Conservation (phyloP, 2,113 vertebrate species). For the Chionodraco myersi region DNA sequence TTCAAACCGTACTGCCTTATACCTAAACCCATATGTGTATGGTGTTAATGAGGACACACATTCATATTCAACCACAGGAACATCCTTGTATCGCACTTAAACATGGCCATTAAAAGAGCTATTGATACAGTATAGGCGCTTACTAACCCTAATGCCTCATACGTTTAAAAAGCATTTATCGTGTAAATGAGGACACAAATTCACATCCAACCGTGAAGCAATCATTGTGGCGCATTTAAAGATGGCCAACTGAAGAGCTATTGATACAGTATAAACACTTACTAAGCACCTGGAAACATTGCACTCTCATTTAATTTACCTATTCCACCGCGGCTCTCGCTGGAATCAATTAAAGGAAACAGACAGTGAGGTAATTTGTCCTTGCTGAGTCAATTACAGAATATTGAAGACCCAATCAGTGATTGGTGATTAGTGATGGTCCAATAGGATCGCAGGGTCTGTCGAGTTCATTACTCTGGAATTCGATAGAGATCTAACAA, state of each 20-base stretch:
- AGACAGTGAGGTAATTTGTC: slow-evolving; percentile 59
- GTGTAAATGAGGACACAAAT: slow-evolving; percentile 65
- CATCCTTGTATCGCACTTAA: no score
- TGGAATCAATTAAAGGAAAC: slow-evolving; percentile 71
- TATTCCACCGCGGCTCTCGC: slow-evolving; percentile 30
- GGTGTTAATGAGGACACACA: no score
- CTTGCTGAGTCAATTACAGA: slow-evolving; percentile 69
- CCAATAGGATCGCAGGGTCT: slow-evolving; percentile 62
- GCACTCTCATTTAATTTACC: slow-evolving; percentile 58
- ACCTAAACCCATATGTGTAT: no score
- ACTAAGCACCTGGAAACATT: slow-evolving; percentile 55
- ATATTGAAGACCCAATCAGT: slow-evolving; percentile 59
- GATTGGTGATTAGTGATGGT: slow-evolving; percentile 70
- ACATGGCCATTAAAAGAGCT: no score
- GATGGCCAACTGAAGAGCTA: slow-evolving; percentile 25
- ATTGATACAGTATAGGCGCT: no score
- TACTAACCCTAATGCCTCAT: no score
- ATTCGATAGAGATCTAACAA: slow-evolving; percentile 62
- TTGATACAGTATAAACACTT: slow-evolving; percentile 54
- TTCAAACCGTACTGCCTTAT: no score
- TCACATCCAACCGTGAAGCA: slow-evolving; percentile 49
- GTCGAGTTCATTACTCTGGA: slow-evolving; percentile 75
- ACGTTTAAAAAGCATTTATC: slow-evolving; percentile 46
- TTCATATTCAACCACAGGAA: no score
- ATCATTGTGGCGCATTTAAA: slow-evolving; percentile 51